Percentiles rank a stretch among this genome's conserved stretches.
These are phyloP conservation scores for Lepus timidus DNA, from an alignment of 2,113 vertebrate species.

Conservation along the genomic window DNA sequence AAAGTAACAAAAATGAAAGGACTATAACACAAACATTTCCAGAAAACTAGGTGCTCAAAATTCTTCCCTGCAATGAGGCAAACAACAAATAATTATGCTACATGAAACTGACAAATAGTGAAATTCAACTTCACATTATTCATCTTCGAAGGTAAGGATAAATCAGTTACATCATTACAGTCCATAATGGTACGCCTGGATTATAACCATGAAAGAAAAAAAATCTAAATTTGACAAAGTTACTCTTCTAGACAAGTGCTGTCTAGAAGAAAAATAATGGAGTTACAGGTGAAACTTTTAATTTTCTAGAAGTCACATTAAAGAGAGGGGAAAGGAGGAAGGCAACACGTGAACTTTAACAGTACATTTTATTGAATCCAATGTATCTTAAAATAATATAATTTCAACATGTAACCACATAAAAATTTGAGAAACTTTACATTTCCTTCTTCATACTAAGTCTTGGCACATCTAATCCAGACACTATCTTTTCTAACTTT, in stretches of 20 bases:
- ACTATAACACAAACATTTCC: not conserved
- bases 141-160: not conserved
- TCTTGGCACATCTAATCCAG: not conserved
- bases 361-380: constrained; percentile 5
- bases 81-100: not conserved
- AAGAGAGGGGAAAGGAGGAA: not conserved
- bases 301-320: not conserved
- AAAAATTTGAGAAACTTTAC: not conserved
- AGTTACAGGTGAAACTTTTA: not conserved
- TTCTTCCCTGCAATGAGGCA: not conserved
- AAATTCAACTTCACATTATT: not conserved
- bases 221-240: not conserved
- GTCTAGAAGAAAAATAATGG: not conserved
- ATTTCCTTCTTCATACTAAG: not conserved
- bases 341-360: not conserved
- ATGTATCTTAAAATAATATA: constrained; percentile 17
- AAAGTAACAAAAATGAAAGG: not conserved
- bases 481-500: not conserved
- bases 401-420: not conserved
- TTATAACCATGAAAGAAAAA: not conserved
- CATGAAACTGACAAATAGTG: not conserved
- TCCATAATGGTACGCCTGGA: not conserved
- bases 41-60: not conserved
- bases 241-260: not conserved
- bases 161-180: not conserved